phyloP scores from a whole-genome alignment of 2,797 vertebrate species.

The Cuculus canorus region DNA sequence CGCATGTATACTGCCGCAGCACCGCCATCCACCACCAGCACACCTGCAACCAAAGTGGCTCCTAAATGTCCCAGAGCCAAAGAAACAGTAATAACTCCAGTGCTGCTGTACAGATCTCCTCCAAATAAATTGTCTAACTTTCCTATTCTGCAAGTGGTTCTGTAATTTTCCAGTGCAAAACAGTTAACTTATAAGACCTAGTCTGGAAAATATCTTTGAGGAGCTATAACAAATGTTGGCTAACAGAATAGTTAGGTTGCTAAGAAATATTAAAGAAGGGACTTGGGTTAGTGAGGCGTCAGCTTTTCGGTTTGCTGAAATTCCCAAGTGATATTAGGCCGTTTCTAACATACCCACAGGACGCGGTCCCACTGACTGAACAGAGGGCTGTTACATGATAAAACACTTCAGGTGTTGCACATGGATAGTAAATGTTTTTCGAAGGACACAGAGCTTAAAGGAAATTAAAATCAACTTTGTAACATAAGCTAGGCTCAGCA shows the following conservation, averaged over 20 bases:
- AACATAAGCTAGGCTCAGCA: slow-evolving; percentile 13
- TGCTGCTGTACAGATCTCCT: neutral
- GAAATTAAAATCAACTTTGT: slow-evolving; percentile 56
- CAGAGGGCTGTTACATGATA: neutral
- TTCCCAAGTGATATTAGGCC: neutral
- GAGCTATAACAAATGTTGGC: slow-evolving; percentile 1
- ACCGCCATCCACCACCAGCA: neutral
- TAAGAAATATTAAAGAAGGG: slow-evolving; percentile 28
- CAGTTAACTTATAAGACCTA: neutral
- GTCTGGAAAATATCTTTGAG: slow-evolving; percentile 37
- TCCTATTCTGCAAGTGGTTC: neutral
- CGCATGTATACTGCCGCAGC: neutral
- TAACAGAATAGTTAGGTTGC: neutral
- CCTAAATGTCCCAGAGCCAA: neutral
- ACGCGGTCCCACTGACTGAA: neutral
- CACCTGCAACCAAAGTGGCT: neutral
- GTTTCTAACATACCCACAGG: neutral
- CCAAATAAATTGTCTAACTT: neutral
- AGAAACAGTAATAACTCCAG: neutral
- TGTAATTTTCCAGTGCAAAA: neutral
- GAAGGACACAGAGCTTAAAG: slow-evolving; percentile 22
- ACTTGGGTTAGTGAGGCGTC: neutral
- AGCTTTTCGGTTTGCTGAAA: slow-evolving; percentile 17
- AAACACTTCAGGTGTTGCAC: slow-evolving; percentile 31
- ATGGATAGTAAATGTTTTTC: slow-evolving; percentile 9